These are phyloP conservation scores for Brachystomella parvula DNA, from an alignment of 1,140 invertebrate genomes.

Conservation along the genomic window DNA sequence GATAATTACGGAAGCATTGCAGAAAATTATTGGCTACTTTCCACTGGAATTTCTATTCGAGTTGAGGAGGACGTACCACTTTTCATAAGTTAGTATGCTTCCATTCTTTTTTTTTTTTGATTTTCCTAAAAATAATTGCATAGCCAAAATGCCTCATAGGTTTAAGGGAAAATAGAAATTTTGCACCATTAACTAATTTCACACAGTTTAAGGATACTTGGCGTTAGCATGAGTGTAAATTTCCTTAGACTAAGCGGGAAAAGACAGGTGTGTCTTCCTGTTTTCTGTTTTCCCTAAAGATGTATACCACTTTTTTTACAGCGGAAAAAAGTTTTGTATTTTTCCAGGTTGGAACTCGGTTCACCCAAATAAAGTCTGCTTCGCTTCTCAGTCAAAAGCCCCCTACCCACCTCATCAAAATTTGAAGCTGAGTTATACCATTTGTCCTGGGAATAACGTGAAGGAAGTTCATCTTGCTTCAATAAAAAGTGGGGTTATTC, in stretches of 20 bases:
- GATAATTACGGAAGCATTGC: constrained; percentile 48
- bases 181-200: no score
- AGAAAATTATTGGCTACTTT: constrained; percentile 69
- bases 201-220: no score
- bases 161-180: background rate
- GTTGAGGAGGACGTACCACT: constrained; percentile 56
- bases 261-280: no score
- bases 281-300: no score
- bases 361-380: constrained; percentile 14
- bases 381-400: constrained; percentile 20
- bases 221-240: no score
- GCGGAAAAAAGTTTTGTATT: no score
- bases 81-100: constrained; percentile 55
- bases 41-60: constrained; percentile 56
- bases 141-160: constrained; percentile 23
- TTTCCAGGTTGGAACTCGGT: background rate
- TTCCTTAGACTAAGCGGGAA: no score
- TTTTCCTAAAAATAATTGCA: constrained; percentile 40
- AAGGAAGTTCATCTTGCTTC: constrained; percentile 55
- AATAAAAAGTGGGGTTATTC: constrained; percentile 49
- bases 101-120: constrained; percentile 48
- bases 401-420: constrained; percentile 33
- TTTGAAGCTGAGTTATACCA: constrained; percentile 27
- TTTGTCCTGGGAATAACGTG: constrained; percentile 48
- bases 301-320: no score